phyloP scores from a whole-genome alignment of 2,888 invertebrate genomes.

The Heliconius sara region DNA sequence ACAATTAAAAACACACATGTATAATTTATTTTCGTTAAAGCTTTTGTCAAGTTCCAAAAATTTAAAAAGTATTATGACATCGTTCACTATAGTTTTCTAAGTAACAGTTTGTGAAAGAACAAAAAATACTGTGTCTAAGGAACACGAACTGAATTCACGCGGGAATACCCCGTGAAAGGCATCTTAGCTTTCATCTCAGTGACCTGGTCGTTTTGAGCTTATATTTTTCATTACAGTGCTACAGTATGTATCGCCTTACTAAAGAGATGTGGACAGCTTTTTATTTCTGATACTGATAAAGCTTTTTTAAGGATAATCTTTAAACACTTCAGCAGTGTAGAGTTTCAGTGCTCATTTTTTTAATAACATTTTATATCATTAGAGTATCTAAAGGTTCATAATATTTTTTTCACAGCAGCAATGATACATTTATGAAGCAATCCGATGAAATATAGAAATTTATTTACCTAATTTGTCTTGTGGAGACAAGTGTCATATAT shows the following conservation, averaged over 20 bases:
- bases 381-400: background rate
- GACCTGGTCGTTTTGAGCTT: conserved; percentile 16
- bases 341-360: background rate
- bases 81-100: background rate
- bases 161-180: conserved; percentile 21
- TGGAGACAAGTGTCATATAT: background rate
- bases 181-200: conserved; percentile 20
- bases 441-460: background rate
- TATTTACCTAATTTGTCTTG: background rate
- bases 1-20: background rate
- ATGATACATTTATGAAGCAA: background rate
- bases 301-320: background rate
- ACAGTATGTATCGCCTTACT: background rate
- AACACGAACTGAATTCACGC: background rate
- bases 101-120: background rate
- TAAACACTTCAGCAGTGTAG: background rate
- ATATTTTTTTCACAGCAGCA: too few species aligned
- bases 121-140: background rate
- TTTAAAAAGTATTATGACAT: background rate
- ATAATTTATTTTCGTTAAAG: background rate
- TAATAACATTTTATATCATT: background rate
- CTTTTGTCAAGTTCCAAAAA: background rate
- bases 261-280: background rate
- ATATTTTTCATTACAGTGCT: conserved; percentile 17
- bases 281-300: background rate